Conservation (phyloP, 2,888 invertebrate species). For the Nomada lathburiana region DNA sequence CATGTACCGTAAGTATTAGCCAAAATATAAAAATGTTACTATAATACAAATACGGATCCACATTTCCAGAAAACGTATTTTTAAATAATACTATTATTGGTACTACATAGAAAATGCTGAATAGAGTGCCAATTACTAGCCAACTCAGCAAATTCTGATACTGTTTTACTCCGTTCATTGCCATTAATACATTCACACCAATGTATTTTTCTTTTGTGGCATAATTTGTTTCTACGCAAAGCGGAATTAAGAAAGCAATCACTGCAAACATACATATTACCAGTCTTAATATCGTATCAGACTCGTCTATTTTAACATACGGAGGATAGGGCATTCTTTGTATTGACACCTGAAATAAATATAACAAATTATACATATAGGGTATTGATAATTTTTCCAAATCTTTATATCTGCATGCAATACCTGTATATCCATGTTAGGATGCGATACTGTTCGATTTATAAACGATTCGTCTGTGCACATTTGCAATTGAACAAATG, state of each 20-base stretch:
- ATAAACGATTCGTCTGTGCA: constrained; percentile 79
- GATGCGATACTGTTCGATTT: constrained; percentile 52
- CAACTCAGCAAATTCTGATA: constrained; percentile 80
- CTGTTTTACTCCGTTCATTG: constrained; percentile 81
- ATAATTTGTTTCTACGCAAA: constrained; percentile 78
- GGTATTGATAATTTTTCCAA: background rate
- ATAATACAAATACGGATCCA: constrained; percentile 78
- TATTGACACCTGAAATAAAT: constrained; percentile 72
- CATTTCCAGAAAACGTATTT: constrained; percentile 74
- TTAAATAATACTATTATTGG: constrained; percentile 78
- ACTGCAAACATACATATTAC: constrained; percentile 74
- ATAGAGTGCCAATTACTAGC: constrained; percentile 77
- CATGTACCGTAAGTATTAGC: constrained; percentile 76
- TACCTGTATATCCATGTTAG: constrained; percentile 54
- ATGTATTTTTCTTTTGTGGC: constrained; percentile 81
- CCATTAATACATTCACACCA: constrained; percentile 81
- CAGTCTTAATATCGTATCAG: constrained; percentile 68
- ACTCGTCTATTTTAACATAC: constrained; percentile 69
- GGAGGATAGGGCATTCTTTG: constrained; percentile 82
- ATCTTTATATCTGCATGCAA: background rate
- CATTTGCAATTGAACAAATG: constrained; percentile 76
- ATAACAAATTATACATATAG: constrained; percentile 2
- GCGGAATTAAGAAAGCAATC: constrained; percentile 78
- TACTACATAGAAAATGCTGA: constrained; percentile 75
- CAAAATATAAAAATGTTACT: constrained; percentile 81